Percentiles rank a stretch among this genome's conserved stretches.
Conservation (phyloP, 2,888 invertebrate genomes). For the Drosophila nigricruria region DNA sequence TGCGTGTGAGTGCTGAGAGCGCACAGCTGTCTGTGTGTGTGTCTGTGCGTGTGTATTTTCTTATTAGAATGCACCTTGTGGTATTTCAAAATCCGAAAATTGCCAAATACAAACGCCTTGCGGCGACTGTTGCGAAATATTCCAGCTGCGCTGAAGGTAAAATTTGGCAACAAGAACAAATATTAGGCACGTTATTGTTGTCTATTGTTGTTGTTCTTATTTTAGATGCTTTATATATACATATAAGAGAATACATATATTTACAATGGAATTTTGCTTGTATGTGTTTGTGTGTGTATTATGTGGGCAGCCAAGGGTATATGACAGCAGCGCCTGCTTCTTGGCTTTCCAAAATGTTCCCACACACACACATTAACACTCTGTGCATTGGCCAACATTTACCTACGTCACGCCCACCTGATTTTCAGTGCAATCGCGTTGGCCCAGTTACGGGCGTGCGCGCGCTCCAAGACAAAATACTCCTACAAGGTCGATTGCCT, state of each 20-base stretch:
- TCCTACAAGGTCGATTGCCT: slow-evolving; percentile 81
- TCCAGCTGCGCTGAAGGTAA: slow-evolving; percentile 79
- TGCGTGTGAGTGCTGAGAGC: slow-evolving; percentile 41
- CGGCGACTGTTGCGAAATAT: slow-evolving; percentile 75
- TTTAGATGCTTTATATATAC: slow-evolving; percentile 49
- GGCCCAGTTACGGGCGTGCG: slow-evolving; percentile 80
- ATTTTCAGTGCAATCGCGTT: slow-evolving; percentile 79
- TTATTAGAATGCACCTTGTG: slow-evolving; percentile 79
- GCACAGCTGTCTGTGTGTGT: slow-evolving; percentile 21
- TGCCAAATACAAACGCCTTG: slow-evolving; percentile 77
- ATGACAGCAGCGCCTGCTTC: slow-evolving; percentile 43
- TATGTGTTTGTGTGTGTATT: slow-evolving; percentile 52
- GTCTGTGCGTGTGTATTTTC: slow-evolving; percentile 45
- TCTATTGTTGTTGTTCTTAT: slow-evolving; percentile 63
- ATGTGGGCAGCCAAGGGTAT: slow-evolving; percentile 73
- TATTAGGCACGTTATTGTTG: slow-evolving; percentile 65
- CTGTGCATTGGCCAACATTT: slow-evolving; percentile 73
- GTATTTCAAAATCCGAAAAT: slow-evolving; percentile 79
- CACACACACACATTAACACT: slow-evolving; percentile 52
- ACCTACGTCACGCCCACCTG: slow-evolving; percentile 80
- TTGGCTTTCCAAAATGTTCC: slow-evolving; percentile 70
- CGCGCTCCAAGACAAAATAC: slow-evolving; percentile 80
- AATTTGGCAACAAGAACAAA: slow-evolving; percentile 63
- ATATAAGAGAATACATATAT: slow-evolving; percentile 31
- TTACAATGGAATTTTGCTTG: slow-evolving; percentile 49